Base-by-base conservation (phyloP, 2,113 vertebrate genomes). In the Aphyosemion australe region DNA sequence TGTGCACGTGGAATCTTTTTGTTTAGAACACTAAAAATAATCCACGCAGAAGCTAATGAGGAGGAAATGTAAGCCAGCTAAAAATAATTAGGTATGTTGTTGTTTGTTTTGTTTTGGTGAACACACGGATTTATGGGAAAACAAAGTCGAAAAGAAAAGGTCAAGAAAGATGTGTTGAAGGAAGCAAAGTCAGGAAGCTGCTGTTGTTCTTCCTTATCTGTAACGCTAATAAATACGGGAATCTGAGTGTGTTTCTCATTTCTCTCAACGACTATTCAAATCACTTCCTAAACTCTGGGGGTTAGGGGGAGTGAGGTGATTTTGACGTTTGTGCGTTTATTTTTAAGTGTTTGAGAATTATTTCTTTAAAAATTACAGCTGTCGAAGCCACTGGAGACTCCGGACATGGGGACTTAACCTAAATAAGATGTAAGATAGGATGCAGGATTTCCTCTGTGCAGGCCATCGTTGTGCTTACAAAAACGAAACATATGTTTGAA, bases 11-110 rank as follows among this genome's bases (percentile, higher is more conserved):
- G 46, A 70, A 41, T 16, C 15, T 43, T 47, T 53, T 61, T 11
- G 34, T 48, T 62, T 70, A 69, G 37, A 48, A 55, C 13, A 62
- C 56, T 55, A 65, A 60, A 79, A 76, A 85, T 76, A 84, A 76
- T 74, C 41, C 4, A 11, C 12, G 61, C 64, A 41, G 31, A 39
- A 55, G 45, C 66, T 72, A 83, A 83, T 78, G 76, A 80, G 72
- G 50, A 83, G 79, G 78, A 85, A 81, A 76, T 68, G 37, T 52
- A 50, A 37, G 15, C 54, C 0, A 14, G 34, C 57, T 83, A 70
- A 83, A 84, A 80, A 82, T 78, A 87, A 46, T 26, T 26, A 26
- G 26, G 15, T 3, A 1, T 47, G 18, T 66, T 54, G 58, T 39
- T 14, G 37, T 52, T 67, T 59, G 46, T 61, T 64, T 57, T 73